Conservation (phyloP, 2,113 vertebrate species). For the Ochotona princeps region DNA sequence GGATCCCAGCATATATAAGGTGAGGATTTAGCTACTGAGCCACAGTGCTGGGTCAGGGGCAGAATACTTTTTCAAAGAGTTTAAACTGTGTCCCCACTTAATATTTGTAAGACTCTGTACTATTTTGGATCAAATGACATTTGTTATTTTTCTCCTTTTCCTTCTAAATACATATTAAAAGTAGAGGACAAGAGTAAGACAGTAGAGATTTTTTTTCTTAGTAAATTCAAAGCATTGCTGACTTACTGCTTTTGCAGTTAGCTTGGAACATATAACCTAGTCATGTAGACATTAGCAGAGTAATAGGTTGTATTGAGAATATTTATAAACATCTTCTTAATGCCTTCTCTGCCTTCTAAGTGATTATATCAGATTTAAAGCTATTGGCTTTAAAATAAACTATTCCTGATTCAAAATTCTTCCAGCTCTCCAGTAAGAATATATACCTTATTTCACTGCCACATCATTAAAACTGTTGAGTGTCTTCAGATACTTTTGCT, state of each 20-base stretch:
- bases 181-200: not conserved
- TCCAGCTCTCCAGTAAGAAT: not conserved
- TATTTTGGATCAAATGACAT: not conserved
- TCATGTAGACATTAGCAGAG: slow-evolving; percentile 16
- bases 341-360: too few species aligned
- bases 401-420: not conserved
- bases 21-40: too few species aligned
- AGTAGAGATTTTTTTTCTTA: not conserved
- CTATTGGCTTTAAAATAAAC: too few species aligned
- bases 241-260: not conserved
- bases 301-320: not conserved
- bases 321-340: not conserved
- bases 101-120: not conserved
- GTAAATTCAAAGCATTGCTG: slow-evolving; percentile 1
- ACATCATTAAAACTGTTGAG: not conserved
- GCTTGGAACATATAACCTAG: not conserved
- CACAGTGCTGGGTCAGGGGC: too few species aligned
- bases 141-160: slow-evolving; percentile 21
- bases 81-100: not conserved
- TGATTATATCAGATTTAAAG: too few species aligned
- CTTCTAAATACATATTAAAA: slow-evolving; percentile 27
- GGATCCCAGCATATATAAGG: too few species aligned
- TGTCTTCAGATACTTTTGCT: not conserved
- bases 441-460: not conserved
- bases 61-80: not conserved